phyloP scores from a whole-genome alignment of 53 echinoderm and acorn worm genomes.

The Paelopatides confundens region DNA sequence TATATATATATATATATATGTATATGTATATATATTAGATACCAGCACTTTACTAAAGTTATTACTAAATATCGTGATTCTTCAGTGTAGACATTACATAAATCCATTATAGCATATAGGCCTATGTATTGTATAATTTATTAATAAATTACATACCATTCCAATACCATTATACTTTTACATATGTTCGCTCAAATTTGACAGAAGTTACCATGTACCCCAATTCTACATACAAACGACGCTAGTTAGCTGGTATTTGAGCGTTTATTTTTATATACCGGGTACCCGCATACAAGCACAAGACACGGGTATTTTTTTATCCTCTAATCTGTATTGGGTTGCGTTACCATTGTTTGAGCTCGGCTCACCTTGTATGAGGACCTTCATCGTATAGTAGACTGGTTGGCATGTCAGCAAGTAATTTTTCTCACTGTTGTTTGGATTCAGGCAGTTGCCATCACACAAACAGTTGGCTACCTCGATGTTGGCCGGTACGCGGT shows the following conservation, averaged over 20 bases:
- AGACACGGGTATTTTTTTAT: neutral
- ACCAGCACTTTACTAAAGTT: too few species aligned
- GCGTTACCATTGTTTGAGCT: neutral
- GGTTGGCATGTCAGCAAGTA: neutral
- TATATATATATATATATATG: neutral
- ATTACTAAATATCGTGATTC: too few species aligned
- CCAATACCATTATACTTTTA: too few species aligned
- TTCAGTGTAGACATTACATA: too few species aligned
- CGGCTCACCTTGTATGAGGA: neutral
- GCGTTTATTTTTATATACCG: neutral
- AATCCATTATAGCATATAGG: too few species aligned
- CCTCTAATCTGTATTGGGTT: neutral
- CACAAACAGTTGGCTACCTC: neutral
- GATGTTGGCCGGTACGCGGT: neutral
- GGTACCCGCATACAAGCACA: constrained; percentile 24
- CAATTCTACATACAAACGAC: too few species aligned
- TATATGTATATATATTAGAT: neutral
- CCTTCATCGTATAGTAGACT: constrained; percentile 7
- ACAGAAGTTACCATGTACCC: too few species aligned
- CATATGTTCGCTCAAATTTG: too few species aligned
- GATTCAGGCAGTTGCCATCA: neutral
- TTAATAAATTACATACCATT: too few species aligned
- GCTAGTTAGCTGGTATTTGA: neutral
- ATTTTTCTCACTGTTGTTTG: neutral
- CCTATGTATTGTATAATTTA: too few species aligned